Conservation (phyloP, 2,797 vertebrate species). For the Lagodon rhomboides region DNA sequence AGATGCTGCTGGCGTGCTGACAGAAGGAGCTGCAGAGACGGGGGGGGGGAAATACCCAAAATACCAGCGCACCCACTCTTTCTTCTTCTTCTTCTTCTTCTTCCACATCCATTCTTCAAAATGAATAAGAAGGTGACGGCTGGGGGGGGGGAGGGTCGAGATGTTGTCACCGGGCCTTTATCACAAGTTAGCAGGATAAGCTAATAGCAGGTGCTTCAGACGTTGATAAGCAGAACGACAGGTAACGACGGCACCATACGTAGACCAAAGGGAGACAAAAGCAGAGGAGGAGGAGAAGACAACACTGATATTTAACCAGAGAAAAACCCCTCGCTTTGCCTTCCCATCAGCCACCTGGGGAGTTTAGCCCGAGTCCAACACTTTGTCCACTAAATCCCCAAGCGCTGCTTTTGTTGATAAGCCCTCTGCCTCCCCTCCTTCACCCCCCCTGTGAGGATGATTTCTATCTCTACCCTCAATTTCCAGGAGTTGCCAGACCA, state of each 20-base stretch:
- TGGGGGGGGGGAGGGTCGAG: constrained; percentile 40
- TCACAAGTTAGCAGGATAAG: constrained; percentile 67
- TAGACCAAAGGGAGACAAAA: constrained; percentile 51
- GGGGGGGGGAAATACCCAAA: constrained; percentile 39
- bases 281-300: constrained; percentile 30
- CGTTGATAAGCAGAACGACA: constrained; percentile 53
- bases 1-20: constrained; percentile 68
- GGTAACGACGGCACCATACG: constrained; percentile 53
- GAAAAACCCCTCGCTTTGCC: constrained; percentile 31
- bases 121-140: constrained; percentile 44
- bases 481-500: constrained; percentile 73
- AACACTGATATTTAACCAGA: constrained; percentile 62
- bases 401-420: constrained; percentile 72
- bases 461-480: constrained; percentile 74
- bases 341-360: constrained; percentile 67
- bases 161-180: constrained; percentile 72
- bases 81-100: constrained; percentile 23
- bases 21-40: constrained; percentile 51
- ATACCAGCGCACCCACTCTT: constrained; percentile 54
- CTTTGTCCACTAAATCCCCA: constrained; percentile 66
- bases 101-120: constrained; percentile 42
- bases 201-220: constrained; percentile 63
- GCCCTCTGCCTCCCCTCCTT: constrained; percentile 48
- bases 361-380: constrained; percentile 56
- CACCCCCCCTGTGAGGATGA: constrained; percentile 29